Base-by-base conservation (phyloP, 1,140 invertebrate genomes). In the Philotrypesis tridentata region DNA sequence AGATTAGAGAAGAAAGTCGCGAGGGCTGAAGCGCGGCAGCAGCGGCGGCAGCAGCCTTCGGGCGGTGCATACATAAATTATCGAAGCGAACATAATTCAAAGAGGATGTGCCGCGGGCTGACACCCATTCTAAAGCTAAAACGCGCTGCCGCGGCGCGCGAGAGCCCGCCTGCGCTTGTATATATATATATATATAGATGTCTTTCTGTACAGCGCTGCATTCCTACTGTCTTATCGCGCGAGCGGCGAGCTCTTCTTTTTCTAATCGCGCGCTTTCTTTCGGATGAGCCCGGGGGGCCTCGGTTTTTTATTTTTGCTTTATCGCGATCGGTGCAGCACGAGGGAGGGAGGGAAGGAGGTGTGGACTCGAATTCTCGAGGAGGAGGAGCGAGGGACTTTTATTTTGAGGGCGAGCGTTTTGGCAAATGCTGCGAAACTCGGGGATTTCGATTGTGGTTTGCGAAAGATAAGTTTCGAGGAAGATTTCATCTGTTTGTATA, bases 51-150 rank as follows among this genome's bases (percentile, higher is more conserved):
- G 63, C 8, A 37, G 61, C 21, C 60, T 76, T 76, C 29, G 73
- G 67, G 73, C 61, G 43, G 31, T 63, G 43, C 67, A 61, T 82
- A 72, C 80, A 77, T 76, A 71, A 75, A 74, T 82, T 77, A 82
- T 82, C 74, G 73, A 82, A 72, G 80, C 33, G 55, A 82, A 72
- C 74, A 72, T 82, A 76, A 82, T 77, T 77, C 74, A 82, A 76
- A 70, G 80, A 76, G 65, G 48, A 71, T 72, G 80, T 72, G 43
- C 72, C 61, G 43, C n/a, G n/a, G 61, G 43, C 72, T 37, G 71
- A 48, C 61, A 75, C 71, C 61, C 60, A 55, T 81, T 81, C 48
- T 29, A 2, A 68, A 65, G 5, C 76, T 78, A 78, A 77, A 37
- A 37, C 67, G 25, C n/a, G n/a, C n/a, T n/a, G n/a, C n/a, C n/a